Percentiles rank a stretch among this genome's conserved stretches.
phyloP scores from a whole-genome alignment of 2,113 vertebrate species.

The Danionella cerebrum region DNA sequence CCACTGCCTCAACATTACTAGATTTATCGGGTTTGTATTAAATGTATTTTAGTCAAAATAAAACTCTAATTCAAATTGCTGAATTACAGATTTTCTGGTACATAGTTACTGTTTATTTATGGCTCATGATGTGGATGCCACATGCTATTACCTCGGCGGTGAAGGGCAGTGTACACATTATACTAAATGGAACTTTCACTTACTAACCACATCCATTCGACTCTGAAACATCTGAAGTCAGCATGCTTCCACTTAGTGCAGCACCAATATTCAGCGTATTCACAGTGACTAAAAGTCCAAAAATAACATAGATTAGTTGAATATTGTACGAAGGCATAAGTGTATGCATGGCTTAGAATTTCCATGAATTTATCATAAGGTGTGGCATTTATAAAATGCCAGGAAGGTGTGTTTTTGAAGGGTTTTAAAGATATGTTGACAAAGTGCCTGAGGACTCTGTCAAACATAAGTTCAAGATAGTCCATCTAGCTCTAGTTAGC shows the following conservation, averaged over 20 bases:
- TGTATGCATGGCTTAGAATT: conserved; percentile 13
- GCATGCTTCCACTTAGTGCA: not conserved
- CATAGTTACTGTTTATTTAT: no score
- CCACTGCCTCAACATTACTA: no score
- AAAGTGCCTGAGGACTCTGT: not conserved
- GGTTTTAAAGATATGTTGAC: conserved; percentile 2
- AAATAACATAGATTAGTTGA: conserved; percentile 11
- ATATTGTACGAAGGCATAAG: conserved; percentile 26
- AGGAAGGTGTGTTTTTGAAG: not conserved
- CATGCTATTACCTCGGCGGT: not conserved
- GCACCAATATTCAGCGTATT: conserved; percentile 6
- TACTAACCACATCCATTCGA: not conserved
- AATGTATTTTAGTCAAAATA: no score
- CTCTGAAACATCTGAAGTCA: conserved; percentile 4
- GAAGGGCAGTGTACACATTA: no score
- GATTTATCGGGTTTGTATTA: no score
- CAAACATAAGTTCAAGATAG: conserved; percentile 4
- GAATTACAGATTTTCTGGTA: no score
- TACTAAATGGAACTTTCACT: not conserved
- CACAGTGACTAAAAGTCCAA: not conserved
- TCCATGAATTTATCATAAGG: conserved; percentile 35
- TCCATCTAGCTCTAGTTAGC: conserved; percentile 7
- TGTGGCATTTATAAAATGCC: conserved; percentile 12
- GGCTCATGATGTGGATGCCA: not conserved
- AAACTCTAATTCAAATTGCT: no score